A percentile compares a stretch with the other conserved stretches of the same genome.
Evolutionary conservation across 2,797 vertebrate genomes (phyloP).

Genomic region (Enteromius paludinosus): DNA sequence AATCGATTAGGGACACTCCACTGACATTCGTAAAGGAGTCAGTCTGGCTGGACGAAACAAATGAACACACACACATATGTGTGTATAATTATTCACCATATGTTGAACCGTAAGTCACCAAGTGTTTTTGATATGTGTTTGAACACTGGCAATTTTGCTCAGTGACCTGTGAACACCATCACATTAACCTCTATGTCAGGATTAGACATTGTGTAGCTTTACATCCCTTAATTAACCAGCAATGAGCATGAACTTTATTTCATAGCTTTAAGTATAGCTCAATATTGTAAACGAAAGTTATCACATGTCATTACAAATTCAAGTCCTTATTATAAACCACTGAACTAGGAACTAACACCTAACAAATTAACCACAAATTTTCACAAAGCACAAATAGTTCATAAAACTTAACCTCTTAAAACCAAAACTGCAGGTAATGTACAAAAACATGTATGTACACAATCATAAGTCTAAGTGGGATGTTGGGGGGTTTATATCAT

Average conservation of each 20-base stretch:
- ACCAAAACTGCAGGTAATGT: background rate
- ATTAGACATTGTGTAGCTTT: slow-evolving; percentile 7
- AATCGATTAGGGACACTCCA: slow-evolving; percentile 5
- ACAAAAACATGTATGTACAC: background rate
- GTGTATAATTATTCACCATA: background rate
- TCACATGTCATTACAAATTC: background rate
- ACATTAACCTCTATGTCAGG: background rate
- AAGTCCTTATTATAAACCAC: background rate
- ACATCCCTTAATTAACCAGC: slow-evolving; percentile 23
- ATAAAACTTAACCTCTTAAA: background rate
- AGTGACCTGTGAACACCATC: slow-evolving; percentile 4
- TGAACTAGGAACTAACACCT: background rate
- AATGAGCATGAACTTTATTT: background rate
- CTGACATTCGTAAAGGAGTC: slow-evolving; percentile 3
- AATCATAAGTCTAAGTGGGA: background rate
- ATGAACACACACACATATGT: background rate
- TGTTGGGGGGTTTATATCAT: background rate
- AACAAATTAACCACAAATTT: background rate
- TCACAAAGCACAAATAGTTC: background rate
- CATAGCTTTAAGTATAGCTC: slow-evolving; percentile 10
- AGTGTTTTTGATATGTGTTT: background rate
- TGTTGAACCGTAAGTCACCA: background rate
- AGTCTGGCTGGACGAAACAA: background rate
- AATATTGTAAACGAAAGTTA: background rate
- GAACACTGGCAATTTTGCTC: background rate